phyloP scores from a whole-genome alignment of 2,797 vertebrate genomes.

The Valencia hispanica region DNA sequence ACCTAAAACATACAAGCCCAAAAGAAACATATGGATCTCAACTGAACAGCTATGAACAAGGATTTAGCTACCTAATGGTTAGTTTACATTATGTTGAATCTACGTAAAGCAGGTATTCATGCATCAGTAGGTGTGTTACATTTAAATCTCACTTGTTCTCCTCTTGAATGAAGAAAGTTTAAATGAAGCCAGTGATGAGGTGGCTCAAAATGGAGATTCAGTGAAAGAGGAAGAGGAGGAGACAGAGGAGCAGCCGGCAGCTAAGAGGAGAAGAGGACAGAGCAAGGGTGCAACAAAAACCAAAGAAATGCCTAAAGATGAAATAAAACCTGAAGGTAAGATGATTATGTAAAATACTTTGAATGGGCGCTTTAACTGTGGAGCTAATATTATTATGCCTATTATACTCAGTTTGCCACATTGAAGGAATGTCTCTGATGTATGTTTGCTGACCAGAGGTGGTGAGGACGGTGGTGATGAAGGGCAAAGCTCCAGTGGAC shows the following conservation, averaged over 20 bases:
- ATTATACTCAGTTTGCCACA: background rate
- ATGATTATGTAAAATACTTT: background rate
- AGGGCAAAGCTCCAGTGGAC: constrained; percentile 91
- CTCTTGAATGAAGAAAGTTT: constrained; percentile 52
- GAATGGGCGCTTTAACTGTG: background rate
- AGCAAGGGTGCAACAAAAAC: constrained; percentile 56
- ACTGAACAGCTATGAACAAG: no score
- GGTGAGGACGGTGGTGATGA: constrained; percentile 86
- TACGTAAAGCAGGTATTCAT: background rate
- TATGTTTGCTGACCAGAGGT: constrained; percentile 71
- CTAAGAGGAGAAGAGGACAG: constrained; percentile 70
- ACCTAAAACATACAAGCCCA: no score
- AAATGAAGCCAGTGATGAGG: constrained; percentile 11
- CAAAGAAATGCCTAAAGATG: constrained; percentile 47
- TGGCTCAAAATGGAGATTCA: background rate
- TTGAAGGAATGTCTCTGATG: constrained; percentile 14
- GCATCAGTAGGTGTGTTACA: no score
- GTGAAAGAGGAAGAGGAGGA: constrained; percentile 60
- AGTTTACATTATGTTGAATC: background rate
- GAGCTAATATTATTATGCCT: no score
- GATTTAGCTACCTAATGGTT: no score
- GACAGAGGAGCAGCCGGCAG: constrained; percentile 49
- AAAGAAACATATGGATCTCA: no score
- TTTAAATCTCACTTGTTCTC: background rate
- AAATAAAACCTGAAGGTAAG: constrained; percentile 62